Base-by-base conservation (phyloP, 2,888 invertebrate genomes). In the Iselma pallidipennis region DNA sequence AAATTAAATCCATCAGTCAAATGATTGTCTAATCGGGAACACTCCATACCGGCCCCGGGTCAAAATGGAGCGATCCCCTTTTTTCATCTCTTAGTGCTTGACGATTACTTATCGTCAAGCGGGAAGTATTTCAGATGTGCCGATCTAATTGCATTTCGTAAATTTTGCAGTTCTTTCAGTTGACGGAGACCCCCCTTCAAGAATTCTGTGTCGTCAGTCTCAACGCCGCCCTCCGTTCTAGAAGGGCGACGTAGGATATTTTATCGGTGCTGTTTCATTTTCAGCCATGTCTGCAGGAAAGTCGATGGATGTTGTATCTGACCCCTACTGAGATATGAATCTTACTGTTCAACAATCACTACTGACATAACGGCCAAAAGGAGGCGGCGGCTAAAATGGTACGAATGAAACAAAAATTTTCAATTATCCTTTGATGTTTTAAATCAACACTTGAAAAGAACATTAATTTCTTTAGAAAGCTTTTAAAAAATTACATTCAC, bases 221-320 rank as follows among this genome's bases (percentile, higher is more conserved):
- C 68, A 66, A 63, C 59, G 61, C 60, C 62, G 55, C 65, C 62
- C 33, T 48, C 37, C 55, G 49, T 54, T 53, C 56, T 59, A 62
- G 55, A 57, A 70, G 65, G 66, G 66, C 62, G 62, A 55, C 63
- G 61, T 67, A 67, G n/a, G 67, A 71, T 71, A 71, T 72, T 71
- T 72, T 72, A 71, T 70, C 70, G 66, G 66, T 60, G 71, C 69
- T 73, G 72, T 73, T 73, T 71, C 72, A 72, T 73, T 73, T 73
- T 63, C 66, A 16, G 63, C 59, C 58, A 61, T 66, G 66, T 67
- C 63, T 65, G n/a, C n/a, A n/a, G n/a, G n/a, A n/a, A n/a, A n/a
- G n/a, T n/a, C n/a, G n/a, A n/a, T n/a, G n/a, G n/a, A n/a, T n/a
- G 12, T 12, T 29, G 10, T 29, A 5, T 29, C 29, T 29, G n/a